phyloP scores from a whole-genome alignment of 35 echinoderm and acorn worm species.

The Amphiura filiformis region DNA sequence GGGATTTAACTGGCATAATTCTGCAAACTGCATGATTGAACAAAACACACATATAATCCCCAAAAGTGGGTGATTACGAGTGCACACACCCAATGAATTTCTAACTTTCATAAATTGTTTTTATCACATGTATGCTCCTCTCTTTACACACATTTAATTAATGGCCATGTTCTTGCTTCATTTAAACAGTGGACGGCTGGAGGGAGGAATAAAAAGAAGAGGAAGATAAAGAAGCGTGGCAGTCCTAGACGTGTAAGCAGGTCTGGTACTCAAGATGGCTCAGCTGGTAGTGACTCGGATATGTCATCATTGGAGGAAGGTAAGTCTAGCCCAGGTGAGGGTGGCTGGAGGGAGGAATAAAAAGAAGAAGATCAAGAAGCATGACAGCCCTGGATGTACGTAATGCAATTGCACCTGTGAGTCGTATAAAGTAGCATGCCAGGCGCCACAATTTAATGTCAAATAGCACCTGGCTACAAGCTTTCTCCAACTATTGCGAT shows the following conservation, averaged over 20 bases:
- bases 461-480: background rate
- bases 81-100: too few relatives aligned
- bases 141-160: too few relatives aligned
- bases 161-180: background rate
- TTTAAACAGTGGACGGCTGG: slow-evolving; percentile 81
- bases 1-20: too few relatives aligned
- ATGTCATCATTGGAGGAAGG: slow-evolving; percentile 97
- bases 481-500: background rate
- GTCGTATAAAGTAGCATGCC: background rate
- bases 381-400: background rate
- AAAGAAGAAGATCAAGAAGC: background rate
- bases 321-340: slow-evolving; percentile 13
- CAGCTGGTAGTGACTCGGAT: slow-evolving; percentile 81
- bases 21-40: too few relatives aligned
- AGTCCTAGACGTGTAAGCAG: slow-evolving; percentile 29
- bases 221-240: slow-evolving; percentile 70
- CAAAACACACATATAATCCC: too few relatives aligned
- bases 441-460: background rate
- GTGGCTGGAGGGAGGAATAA: too few relatives aligned
- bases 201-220: slow-evolving; percentile 85
- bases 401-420: background rate
- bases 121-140: too few relatives aligned
- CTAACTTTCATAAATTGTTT: too few relatives aligned
- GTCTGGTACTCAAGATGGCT: slow-evolving; percentile 54
- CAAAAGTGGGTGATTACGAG: too few relatives aligned